Percentiles rank a stretch among this genome's conserved stretches.
phyloP scores from a whole-genome alignment of 2,113 vertebrate genomes.

The Triplophysa rosa region DNA sequence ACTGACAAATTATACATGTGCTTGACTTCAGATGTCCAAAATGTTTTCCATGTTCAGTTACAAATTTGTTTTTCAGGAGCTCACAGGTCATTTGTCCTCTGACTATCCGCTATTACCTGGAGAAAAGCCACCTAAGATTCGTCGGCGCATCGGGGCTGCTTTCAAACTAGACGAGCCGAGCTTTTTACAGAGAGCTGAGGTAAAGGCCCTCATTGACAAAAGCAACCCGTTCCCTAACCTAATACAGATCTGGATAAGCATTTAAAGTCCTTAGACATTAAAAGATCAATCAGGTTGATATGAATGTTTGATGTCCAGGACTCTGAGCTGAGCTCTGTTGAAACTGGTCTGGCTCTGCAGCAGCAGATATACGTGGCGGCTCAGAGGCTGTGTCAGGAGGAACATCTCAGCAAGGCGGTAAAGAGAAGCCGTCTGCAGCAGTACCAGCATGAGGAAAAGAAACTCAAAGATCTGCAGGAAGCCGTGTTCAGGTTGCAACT shows the following conservation, averaged over 20 bases:
- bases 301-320: slow-evolving; percentile 67
- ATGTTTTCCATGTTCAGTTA: background rate
- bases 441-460: slow-evolving; percentile 78
- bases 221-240: no score
- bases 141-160: slow-evolving; percentile 81
- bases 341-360: slow-evolving; percentile 84
- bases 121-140: slow-evolving; percentile 83
- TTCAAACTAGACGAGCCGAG: slow-evolving; percentile 85
- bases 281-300: background rate
- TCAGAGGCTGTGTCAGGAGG: slow-evolving; percentile 77
- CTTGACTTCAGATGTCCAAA: background rate
- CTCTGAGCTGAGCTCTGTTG: slow-evolving; percentile 75
- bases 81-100: slow-evolving; percentile 80
- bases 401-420: slow-evolving; percentile 77
- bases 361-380: slow-evolving; percentile 85
- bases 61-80: slow-evolving; percentile 73
- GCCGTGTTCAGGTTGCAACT: slow-evolving; percentile 73
- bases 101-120: slow-evolving; percentile 86
- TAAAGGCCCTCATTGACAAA: slow-evolving; percentile 55
- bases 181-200: slow-evolving; percentile 71
- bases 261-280: background rate
- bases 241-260: no score
- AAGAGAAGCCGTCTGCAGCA: slow-evolving; percentile 78
- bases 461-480: slow-evolving; percentile 81
- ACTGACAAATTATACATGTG: background rate